A percentile compares a stretch with the other conserved stretches of the same genome.
Evolutionary conservation across 2,113 vertebrate genomes (phyloP).

Genomic region (Hyaena hyaena): DNA sequence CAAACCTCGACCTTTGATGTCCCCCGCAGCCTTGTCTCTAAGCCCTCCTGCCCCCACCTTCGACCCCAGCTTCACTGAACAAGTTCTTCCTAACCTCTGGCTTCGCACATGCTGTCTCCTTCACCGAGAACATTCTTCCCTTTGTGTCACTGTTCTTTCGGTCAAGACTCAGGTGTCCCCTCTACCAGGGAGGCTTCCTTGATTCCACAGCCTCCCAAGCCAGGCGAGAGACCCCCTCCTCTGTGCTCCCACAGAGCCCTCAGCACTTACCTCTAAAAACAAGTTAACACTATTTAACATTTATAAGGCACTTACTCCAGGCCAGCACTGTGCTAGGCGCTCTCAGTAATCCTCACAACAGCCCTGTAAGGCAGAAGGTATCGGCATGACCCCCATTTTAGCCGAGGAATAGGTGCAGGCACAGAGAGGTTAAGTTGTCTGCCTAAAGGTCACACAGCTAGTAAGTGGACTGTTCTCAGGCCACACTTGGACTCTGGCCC

Average conservation of each 20-base stretch:
- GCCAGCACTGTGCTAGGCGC: neutral
- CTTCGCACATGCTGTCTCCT: neutral
- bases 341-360: conserved; percentile 11
- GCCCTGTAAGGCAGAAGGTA: neutral
- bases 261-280: neutral
- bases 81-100: neutral
- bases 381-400: neutral
- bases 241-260: neutral
- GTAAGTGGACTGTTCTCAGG: neutral
- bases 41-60: neutral
- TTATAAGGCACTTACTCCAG: neutral
- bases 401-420: neutral
- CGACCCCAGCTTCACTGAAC: neutral
- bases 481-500: neutral
- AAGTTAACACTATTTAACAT: neutral
- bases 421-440: neutral
- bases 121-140: neutral
- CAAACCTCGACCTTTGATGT: neutral
- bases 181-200: conserved; percentile 9
- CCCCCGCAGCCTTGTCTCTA: neutral
- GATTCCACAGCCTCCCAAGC: neutral
- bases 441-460: neutral
- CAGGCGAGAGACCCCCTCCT: neutral
- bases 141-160: neutral
- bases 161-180: neutral